Evolutionary conservation across 2,113 vertebrate genomes (phyloP).

Genomic region (Coracopsis vasa): DNA sequence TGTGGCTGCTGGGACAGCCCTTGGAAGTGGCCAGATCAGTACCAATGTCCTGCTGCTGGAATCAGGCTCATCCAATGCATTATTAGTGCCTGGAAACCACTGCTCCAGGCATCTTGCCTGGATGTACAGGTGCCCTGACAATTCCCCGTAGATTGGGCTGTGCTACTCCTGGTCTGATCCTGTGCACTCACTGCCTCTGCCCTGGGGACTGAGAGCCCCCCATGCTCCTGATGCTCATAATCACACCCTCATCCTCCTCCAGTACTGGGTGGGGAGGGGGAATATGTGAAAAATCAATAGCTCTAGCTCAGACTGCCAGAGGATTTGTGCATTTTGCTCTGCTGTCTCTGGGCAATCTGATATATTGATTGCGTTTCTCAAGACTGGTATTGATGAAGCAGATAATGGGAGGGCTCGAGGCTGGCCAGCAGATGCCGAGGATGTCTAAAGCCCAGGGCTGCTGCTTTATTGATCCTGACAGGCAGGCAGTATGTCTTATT

Average conservation of each 20-base stretch:
- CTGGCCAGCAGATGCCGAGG: fast-evolving
- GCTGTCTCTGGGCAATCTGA: not conserved
- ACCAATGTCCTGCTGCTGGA: not conserved
- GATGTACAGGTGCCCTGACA: not conserved
- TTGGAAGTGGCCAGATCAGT: not conserved
- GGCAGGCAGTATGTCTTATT: not conserved
- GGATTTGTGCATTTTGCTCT: not conserved
- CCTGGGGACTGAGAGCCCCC: not conserved
- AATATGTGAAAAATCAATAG: not conserved
- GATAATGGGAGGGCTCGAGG: not conserved
- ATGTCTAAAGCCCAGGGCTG: not conserved
- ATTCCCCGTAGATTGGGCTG: not conserved
- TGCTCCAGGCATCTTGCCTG: not conserved
- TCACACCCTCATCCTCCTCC: not conserved
- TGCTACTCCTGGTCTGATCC: not conserved
- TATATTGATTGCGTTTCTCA: not conserved
- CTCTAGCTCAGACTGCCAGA: not conserved
- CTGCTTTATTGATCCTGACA: not conserved
- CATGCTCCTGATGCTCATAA: not conserved
- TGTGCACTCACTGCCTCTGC: not conserved
- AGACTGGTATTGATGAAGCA: not conserved
- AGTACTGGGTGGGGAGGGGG: fast-evolving
- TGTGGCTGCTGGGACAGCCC: not conserved
- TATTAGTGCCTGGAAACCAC: not conserved
- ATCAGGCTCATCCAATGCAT: not conserved